These are phyloP conservation scores for Gavia stellata DNA, from an alignment of 2,113 vertebrate genomes.

Conservation along the genomic window DNA sequence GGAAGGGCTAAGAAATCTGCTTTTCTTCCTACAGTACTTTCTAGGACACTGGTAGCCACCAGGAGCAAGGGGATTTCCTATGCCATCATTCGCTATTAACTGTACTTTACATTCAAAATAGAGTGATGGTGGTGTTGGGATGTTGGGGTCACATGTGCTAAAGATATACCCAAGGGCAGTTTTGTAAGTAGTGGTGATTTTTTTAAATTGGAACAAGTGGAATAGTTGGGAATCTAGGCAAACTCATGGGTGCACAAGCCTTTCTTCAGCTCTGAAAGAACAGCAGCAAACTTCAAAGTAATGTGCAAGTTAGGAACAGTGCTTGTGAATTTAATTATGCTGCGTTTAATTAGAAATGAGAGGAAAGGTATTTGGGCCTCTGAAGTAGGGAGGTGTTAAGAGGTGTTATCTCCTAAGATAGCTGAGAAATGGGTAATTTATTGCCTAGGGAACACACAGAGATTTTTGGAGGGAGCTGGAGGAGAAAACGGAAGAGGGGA, in stretches of 20 bases:
- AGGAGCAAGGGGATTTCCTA: neutral
- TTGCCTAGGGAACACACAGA: neutral
- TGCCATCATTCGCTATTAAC: neutral
- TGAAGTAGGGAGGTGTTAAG: neutral
- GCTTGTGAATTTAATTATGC: neutral
- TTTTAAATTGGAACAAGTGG: neutral
- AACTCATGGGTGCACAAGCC: rapidly evolving
- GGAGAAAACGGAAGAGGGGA: neutral
- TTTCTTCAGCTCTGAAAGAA: neutral
- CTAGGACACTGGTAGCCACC: neutral
- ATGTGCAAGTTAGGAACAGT: neutral
- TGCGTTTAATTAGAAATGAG: neutral
- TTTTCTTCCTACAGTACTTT: neutral
- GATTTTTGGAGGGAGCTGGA: neutral
- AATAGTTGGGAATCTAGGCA: neutral
- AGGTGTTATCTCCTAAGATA: neutral
- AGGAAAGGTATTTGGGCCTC: neutral
- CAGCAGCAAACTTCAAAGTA: neutral
- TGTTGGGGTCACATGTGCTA: neutral
- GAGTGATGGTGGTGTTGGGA: neutral
- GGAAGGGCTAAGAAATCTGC: neutral
- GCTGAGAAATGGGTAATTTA: neutral
- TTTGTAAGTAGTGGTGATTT: neutral
- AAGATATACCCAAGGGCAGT: neutral
- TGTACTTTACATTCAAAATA: neutral